Conservation (phyloP, 2,888 invertebrate species). For the Autographa pulchrina region DNA sequence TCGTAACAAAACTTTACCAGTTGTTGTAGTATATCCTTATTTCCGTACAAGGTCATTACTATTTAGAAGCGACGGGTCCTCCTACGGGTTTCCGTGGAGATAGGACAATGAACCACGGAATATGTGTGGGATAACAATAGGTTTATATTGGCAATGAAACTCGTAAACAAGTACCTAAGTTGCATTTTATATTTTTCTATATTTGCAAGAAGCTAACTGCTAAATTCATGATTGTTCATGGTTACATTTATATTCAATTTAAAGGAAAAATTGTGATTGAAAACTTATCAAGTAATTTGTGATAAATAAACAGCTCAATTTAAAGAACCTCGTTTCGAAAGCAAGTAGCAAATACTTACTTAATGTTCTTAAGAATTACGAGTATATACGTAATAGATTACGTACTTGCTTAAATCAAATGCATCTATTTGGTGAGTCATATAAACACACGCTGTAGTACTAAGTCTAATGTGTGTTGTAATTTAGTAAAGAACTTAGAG, state of each 20-base stretch:
- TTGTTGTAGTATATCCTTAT: slow-evolving; percentile 29
- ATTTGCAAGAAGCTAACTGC: slow-evolving; percentile 40
- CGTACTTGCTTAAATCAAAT: not conserved
- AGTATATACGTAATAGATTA: not conserved
- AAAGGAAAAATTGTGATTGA: not conserved
- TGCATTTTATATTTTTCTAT: slow-evolving; percentile 27
- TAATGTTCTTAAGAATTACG: not conserved
- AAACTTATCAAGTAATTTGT: not conserved
- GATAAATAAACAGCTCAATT: not conserved
- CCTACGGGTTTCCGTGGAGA: slow-evolving; percentile 36
- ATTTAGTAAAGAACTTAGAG: not conserved
- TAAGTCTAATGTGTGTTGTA: not conserved
- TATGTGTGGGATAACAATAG: slow-evolving; percentile 39
- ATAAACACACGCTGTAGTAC: not conserved
- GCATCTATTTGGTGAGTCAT: not conserved
- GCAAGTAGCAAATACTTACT: not conserved
- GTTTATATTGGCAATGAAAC: slow-evolving; percentile 35
- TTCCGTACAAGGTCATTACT: slow-evolving; percentile 39
- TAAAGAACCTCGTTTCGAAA: not conserved
- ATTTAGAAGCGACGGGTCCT: slow-evolving; percentile 22
- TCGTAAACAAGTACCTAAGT: slow-evolving; percentile 23
- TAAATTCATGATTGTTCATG: no score
- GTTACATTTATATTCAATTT: not conserved
- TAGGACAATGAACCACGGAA: slow-evolving; percentile 54
- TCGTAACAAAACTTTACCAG: slow-evolving; percentile 22